Conservation (phyloP, 1,140 invertebrate genomes). For the Drosophila bifasciata region DNA sequence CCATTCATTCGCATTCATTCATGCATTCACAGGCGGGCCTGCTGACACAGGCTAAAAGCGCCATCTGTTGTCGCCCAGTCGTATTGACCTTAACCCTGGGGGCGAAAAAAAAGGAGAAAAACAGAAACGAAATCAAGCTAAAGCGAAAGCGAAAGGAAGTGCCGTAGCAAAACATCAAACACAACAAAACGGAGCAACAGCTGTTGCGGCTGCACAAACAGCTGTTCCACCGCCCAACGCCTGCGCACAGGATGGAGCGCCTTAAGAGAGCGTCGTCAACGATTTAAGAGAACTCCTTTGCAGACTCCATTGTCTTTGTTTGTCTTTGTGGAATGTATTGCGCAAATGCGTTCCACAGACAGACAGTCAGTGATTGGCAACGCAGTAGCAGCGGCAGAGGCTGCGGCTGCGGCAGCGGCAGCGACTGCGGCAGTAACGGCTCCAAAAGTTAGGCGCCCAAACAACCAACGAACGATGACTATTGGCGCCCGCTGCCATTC, state of each 20-base stretch:
- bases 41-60: conserved; percentile 24
- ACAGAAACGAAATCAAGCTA: conserved; percentile 19
- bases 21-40: not conserved
- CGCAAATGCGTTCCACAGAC: conserved; percentile 22
- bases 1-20: conserved; percentile 6
- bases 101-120: conserved; percentile 9
- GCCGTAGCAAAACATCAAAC: conserved; percentile 56
- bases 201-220: conserved; percentile 40
- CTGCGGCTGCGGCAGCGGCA: conserved; percentile 26
- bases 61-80: conserved; percentile 68
- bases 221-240: conserved; percentile 52
- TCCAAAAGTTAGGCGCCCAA: no score
- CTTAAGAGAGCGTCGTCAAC: conserved; percentile 26
- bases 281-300: conserved; percentile 40
- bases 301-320: conserved; percentile 41
- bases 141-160: not conserved
- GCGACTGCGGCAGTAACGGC: conserved; percentile 27
- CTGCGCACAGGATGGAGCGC: conserved; percentile 42
- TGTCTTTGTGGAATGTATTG: conserved; percentile 38
- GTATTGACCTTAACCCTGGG: conserved; percentile 70
- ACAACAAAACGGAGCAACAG: conserved; percentile 41
- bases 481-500: conserved; percentile 20
- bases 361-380: conserved; percentile 42
- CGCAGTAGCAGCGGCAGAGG: conserved; percentile 18
- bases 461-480: conserved; percentile 7